Evolutionary conservation across 2,797 vertebrate genomes (phyloP), one percentile per base, ranked within the genome.

Genomic region (Melanotaenia pygmaea): DNA sequence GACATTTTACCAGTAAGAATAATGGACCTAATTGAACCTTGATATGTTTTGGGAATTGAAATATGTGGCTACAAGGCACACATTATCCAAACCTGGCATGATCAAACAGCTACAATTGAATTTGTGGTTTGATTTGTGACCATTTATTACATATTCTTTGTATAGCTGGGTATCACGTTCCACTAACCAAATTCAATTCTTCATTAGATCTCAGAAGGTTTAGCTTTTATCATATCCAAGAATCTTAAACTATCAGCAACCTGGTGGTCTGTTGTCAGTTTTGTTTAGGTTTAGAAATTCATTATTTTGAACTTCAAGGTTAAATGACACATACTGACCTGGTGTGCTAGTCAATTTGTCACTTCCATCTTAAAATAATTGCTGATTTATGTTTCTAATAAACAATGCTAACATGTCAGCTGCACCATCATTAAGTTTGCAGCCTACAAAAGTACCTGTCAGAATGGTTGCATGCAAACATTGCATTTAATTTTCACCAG

Each of bases 161-260:
- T 30, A 30, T 22, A 35, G 9, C 22, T 64, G 35, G 8, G 8
- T 24, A 63, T n/a, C 37, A 56, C 28, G 67, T 74, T 67, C 38
- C 45, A 35, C 57, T 72, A 50, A 59, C 79, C 47, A 20, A 56
- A 59, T 53, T 58, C 35, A 43, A 53, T 73, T 75, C 20, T 63
- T 80, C 69, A 70, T 20, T 37, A 54, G 7, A 65, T 75, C 50
- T 67, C 68, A 63, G 75, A 35, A 57, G 68, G 13, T 73, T 76
- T 24, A 58, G 45, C 72, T 68, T 73, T 67, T 34, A 64, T 63
- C 28, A 56, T 67, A 35, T 45, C 20, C 3, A 51, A 47, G 45
- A n/a, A 20, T 20, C 43, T n/a, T 7, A 47, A 47, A 47, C 40
- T 73, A 60, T 54, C 61, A 70, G 77, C 51, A 72, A 66, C 47